Conservation (phyloP, 2,113 vertebrate genomes). For the Sinocyclocheilus anophthalmus region DNA sequence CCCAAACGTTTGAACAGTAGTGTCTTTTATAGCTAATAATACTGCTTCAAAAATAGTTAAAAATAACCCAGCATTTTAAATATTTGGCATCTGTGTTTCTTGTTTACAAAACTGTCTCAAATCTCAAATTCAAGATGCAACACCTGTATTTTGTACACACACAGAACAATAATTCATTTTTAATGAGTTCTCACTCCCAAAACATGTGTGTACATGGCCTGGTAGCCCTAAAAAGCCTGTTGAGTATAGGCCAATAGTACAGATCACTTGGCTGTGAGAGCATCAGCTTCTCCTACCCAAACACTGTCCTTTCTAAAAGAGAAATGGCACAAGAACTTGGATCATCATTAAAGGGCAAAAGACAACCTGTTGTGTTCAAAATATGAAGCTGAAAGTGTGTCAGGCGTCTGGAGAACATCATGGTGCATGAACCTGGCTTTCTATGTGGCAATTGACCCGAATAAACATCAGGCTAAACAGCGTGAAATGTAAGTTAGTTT, state of each 20-base stretch:
- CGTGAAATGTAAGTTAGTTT: conserved; percentile 3
- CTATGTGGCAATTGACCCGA: not conserved
- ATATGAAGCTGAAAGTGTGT: conserved; percentile 20
- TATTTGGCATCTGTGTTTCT: not conserved
- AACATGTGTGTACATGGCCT: not conserved
- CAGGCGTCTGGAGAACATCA: conserved; percentile 51
- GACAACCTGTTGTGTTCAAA: conserved; percentile 9
- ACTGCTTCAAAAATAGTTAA: not conserved
- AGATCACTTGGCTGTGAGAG: conserved; percentile 12
- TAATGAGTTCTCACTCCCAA: not conserved
- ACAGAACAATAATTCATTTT: not conserved
- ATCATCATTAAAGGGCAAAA: not conserved
- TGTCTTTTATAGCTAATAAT: not conserved
- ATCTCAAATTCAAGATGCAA: not conserved
- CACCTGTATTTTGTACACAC: not conserved
- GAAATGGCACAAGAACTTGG: conserved; percentile 13
- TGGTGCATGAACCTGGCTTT: not conserved
- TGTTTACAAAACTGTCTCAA: not conserved
- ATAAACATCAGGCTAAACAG: conserved; percentile 46
- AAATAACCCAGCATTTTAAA: not conserved
- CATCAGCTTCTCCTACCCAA: not conserved
- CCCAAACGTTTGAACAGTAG: not conserved
- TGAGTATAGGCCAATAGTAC: not conserved
- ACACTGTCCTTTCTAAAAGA: conserved; percentile 10
- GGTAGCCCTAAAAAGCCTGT: not conserved